Evolutionary conservation across 2,797 vertebrate genomes (phyloP).

Genomic region (Phataginus tetradactyla): DNA sequence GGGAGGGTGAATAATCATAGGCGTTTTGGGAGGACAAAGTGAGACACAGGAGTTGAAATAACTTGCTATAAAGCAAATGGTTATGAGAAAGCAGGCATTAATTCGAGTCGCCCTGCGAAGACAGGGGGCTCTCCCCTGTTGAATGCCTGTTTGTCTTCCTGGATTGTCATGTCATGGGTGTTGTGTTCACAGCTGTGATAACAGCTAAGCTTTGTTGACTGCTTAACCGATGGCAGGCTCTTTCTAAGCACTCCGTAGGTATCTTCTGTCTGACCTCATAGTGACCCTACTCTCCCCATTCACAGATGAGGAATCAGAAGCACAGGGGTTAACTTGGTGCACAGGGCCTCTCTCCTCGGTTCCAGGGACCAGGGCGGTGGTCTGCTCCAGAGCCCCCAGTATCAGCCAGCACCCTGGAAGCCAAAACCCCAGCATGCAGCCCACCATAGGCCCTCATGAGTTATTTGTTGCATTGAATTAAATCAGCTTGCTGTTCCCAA

Average conservation of each 20-base stretch:
- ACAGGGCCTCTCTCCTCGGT: background rate
- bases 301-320: background rate
- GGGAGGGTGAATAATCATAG: too few species aligned
- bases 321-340: background rate
- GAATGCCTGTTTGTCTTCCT: background rate
- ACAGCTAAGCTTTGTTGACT: background rate
- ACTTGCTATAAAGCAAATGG: background rate
- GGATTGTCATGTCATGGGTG: background rate
- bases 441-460: background rate
- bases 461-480: background rate
- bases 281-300: background rate
- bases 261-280: background rate
- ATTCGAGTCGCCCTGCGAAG: background rate
- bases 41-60: background rate
- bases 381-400: background rate
- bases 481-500: background rate
- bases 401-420: background rate
- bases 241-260: background rate
- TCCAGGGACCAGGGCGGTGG: background rate
- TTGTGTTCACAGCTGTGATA: fast-evolving
- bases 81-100: background rate
- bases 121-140: background rate
- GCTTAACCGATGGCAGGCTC: background rate
- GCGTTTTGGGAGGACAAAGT: background rate
- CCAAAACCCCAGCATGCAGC: fast-evolving